Base-by-base conservation (phyloP, 2,113 vertebrate genomes). In the Platanista minor region DNA sequence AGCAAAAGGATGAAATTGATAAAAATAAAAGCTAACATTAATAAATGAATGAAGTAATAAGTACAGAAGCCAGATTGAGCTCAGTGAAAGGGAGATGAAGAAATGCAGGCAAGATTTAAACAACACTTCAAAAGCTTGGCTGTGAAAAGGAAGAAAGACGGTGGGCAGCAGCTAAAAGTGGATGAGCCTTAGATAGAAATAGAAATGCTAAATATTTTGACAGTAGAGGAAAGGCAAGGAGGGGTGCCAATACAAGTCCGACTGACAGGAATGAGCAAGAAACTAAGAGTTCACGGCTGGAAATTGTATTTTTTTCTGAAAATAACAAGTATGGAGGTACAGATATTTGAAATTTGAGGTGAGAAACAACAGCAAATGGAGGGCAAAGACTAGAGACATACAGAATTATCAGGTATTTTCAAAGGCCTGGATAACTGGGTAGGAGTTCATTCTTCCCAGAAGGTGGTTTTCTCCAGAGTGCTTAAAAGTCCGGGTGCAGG, bases 201-300 rank as follows among this genome's bases (percentile, higher is more conserved):
- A 78, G 67, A 97, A 91, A 95, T 62, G 61, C 41, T 67, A 78
- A 96, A 95, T 90, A 96, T 94, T 93, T 96, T 93, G 91, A 94
- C 96, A 97, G 97, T 3, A 43, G 71, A 82, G 29, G 74, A 72
- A 95, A 93, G 69, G 46, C 87, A 77, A 87, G 83, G 46, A 64
- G 5, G 20, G 41, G 9, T 74, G 94, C 57, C 95, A 87, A 36
- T 6, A 52, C 27, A 62, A 74, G 74, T 52, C 87, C 92, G 36
- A 75, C 83, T 36, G 29, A 39, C 5, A 46, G n/a, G 41, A 75
- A 87, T n/a, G 57, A 62, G 67, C 29, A 89, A 84, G 41, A 89
- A 82, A 52, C 54, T 59, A 80, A 49, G 93, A 62, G 54, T 80
- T 94, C 95, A 78, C 46, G 66, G 92, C 66, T 78, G 78, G 77